Conservation (phyloP, 2,797 vertebrate species). For the Eptatretus atami region DNA sequence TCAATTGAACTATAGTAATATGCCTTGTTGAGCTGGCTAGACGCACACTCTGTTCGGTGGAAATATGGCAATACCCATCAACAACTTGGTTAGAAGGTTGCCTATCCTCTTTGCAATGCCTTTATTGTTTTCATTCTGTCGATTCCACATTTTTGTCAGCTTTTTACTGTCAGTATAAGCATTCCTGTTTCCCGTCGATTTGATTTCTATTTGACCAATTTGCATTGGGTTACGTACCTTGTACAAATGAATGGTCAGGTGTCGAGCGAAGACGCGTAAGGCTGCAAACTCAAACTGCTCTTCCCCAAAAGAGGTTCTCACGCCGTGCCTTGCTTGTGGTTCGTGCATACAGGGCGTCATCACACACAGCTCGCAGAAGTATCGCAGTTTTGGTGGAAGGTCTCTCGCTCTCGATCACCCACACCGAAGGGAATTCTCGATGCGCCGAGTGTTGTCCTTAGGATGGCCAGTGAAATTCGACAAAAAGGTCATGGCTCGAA, state of each 20-base stretch:
- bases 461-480: background rate
- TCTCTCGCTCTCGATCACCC: constrained; percentile 85
- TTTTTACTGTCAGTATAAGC: too few species aligned
- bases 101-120: too few species aligned
- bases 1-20: too few species aligned
- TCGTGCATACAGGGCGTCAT: constrained; percentile 72
- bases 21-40: too few species aligned
- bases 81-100: too few species aligned
- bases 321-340: constrained; percentile 83
- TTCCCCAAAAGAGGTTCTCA: constrained; percentile 79
- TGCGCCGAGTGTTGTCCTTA: constrained; percentile 64
- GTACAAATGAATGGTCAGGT: constrained; percentile 66
- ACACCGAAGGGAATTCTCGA: constrained; percentile 77
- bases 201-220: too few species aligned
- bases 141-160: too few species aligned
- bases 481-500: too few species aligned
- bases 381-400: constrained; percentile 70
- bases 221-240: constrained; percentile 16
- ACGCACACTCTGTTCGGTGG: too few species aligned
- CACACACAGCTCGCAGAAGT: constrained; percentile 81
- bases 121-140: too few species aligned
- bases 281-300: constrained; percentile 94
- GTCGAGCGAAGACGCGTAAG: constrained; percentile 45
- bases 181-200: too few species aligned
- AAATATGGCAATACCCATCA: too few species aligned